Evolutionary conservation across 2,888 invertebrate genomes (phyloP).

Genomic region (Eumacrocentrus americanus): DNA sequence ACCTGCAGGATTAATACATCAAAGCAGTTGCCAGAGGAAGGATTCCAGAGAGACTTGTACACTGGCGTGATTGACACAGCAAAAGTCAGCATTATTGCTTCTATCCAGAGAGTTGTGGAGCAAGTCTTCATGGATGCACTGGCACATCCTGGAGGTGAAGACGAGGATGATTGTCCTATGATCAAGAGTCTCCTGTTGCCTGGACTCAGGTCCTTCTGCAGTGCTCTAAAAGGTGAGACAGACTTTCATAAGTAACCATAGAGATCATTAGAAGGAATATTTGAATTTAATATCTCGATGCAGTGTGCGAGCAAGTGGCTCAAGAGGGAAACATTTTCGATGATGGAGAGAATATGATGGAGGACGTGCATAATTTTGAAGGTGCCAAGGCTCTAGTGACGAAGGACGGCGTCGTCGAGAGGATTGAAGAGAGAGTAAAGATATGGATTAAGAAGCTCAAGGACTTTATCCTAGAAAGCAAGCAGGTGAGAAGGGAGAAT

Average conservation of each 20-base stretch:
- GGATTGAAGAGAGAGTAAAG: constrained; percentile 75
- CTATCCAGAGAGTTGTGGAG: constrained; percentile 86
- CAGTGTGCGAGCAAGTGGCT: constrained; percentile 85
- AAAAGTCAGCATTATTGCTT: constrained; percentile 81
- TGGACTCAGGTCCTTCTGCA: constrained; percentile 84
- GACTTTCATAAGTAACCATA: constrained; percentile 4
- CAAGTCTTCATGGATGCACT: constrained; percentile 90
- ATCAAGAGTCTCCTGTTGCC: constrained; percentile 85
- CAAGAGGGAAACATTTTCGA: constrained; percentile 79
- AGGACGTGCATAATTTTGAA: constrained; percentile 67
- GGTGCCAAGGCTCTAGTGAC: constrained; percentile 73
- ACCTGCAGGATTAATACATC: constrained; percentile 74
- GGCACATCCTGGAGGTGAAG: constrained; percentile 79
- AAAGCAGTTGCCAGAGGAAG: constrained; percentile 88
- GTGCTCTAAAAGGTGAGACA: constrained; percentile 77
- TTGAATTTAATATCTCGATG: not conserved
- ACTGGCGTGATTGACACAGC: constrained; percentile 82
- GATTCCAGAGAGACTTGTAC: constrained; percentile 83
- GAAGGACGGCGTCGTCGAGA: constrained; percentile 68
- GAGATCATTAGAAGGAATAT: constrained; percentile 16
- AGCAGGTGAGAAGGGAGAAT: constrained; percentile 88
- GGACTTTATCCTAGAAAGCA: constrained; percentile 84
- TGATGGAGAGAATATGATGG: constrained; percentile 72
- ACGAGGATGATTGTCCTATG: constrained; percentile 83
- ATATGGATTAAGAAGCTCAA: constrained; percentile 82